Evolutionary conservation across 2,888 invertebrate species (phyloP).

Genomic region (Melanophora roralis): DNA sequence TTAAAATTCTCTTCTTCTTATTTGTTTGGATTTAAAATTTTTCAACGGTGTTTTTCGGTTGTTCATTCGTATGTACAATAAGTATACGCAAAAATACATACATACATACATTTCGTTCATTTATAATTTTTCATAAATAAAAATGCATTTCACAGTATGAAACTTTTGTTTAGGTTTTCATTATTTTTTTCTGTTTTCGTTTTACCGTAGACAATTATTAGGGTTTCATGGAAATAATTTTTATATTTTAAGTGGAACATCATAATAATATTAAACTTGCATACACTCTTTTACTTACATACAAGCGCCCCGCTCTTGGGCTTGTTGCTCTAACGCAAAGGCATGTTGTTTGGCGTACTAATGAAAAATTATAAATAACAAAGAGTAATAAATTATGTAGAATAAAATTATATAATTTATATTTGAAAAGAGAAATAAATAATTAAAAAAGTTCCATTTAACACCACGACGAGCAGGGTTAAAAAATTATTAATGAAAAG

Average conservation of each 20-base stretch:
- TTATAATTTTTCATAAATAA: conserved; percentile 58
- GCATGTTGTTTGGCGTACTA: conserved; percentile 38
- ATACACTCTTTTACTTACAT: not conserved
- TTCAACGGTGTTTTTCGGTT: no score
- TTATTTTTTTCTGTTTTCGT: conserved; percentile 7
- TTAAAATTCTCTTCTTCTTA: conserved; percentile 35
- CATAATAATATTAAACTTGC: conserved; percentile 44
- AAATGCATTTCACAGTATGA: conserved; percentile 68
- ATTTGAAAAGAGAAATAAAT: conserved; percentile 54
- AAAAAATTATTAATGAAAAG: conserved; percentile 30
- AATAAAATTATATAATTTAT: conserved; percentile 32
- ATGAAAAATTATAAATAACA: conserved; percentile 57
- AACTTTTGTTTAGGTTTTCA: conserved; percentile 62
- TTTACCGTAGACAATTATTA: conserved; percentile 43
- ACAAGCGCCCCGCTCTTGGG: not conserved
- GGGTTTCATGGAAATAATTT: conserved; percentile 51
- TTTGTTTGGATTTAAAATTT: not conserved
- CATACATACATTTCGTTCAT: conserved; percentile 44
- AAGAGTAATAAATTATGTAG: conserved; percentile 44
- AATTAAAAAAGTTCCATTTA: conserved; percentile 52
- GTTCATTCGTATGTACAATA: not conserved
- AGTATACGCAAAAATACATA: conserved; percentile 3
- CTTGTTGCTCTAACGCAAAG: not conserved
- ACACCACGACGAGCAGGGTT: conserved; percentile 34
- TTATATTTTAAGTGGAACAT: conserved; percentile 42